Evolutionary conservation across 2,888 invertebrate species (phyloP), one percentile per base, ranked within the genome.

Genomic region (Quadroppia sp.): DNA sequence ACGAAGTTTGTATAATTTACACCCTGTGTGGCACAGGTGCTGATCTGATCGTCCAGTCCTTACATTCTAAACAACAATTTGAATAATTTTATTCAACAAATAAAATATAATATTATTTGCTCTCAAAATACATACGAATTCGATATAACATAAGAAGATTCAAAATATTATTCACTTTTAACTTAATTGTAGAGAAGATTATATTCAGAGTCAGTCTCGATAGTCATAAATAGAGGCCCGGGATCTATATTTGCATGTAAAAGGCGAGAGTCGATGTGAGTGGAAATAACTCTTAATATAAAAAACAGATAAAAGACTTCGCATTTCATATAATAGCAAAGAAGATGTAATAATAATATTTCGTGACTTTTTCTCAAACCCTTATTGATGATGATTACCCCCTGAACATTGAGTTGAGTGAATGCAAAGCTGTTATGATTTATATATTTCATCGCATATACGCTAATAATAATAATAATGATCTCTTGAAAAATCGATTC

Each of bases 391-490:
- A 50, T 50, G n/a, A 50, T 50, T 50, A 50, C 50, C 20, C 20
- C 6, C 50, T 7, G 20, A n/a, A 50, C 50, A 45, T n/a, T 20
- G n/a, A 7, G 15, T 20, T 50, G 6, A 50, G 50, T n/a, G 20
- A 50, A 50, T 50, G 50, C n/a, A 50, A 50, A 50, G 50, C 50
- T 50, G 50, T 50, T 50, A 50, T 50, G 50, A 50, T 50, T 50
- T 50, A 50, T 50, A 50, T 50, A 50, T 50, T 4, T 50, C n/a
- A 50, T n/a, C 50, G 50, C n/a, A 7, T 50, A 15, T 50, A 15
- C 7, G 7, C n/a, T 36, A 36, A 36, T 36, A 36, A 50, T 50
- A 50, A 50, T 50, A 50, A n/a, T 50, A 50, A 50, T 50, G 50
- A 50, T 50, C 50, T 50, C 20, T 50, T 50, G 50, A 50, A 50